phyloP scores from a whole-genome alignment of 2,797 vertebrate genomes.

The Somateria mollissima region DNA sequence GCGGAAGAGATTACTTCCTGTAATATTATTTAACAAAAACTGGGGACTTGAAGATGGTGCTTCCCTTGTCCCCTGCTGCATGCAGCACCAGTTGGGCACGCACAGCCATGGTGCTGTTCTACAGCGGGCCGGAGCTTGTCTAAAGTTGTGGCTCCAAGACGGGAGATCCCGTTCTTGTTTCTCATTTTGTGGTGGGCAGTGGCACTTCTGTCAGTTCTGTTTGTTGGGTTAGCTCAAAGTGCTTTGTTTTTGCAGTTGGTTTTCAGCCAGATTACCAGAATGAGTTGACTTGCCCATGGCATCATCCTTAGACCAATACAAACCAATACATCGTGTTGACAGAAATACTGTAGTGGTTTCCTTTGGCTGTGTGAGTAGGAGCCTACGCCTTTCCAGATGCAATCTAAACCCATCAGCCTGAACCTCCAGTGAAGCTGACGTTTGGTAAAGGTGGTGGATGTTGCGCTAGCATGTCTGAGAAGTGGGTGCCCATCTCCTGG shows the following conservation, averaged over 20 bases:
- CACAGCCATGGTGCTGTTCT: rapidly evolving
- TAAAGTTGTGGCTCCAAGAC: background rate
- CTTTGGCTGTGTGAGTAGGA: background rate
- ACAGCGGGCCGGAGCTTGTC: background rate
- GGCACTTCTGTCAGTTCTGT: background rate
- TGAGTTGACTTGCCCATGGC: background rate
- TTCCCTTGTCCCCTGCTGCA: background rate
- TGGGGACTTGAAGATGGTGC: background rate
- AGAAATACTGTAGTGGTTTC: background rate
- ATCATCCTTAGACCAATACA: too few species aligned
- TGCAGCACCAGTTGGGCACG: rapidly evolving
- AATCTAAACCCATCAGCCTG: background rate
- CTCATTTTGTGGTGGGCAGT: background rate
- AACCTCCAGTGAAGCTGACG: background rate
- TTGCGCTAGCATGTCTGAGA: background rate
- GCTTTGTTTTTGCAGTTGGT: background rate
- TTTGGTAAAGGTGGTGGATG: background rate
- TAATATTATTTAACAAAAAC: background rate
- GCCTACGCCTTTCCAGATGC: background rate
- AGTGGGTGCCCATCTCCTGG: constrained; percentile 5
- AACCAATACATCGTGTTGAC: too few species aligned
- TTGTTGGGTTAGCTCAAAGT: background rate
- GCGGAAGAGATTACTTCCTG: background rate
- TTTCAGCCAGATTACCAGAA: background rate
- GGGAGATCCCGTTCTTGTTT: background rate